Evolutionary conservation across 2,888 invertebrate species (phyloP), one percentile per base, ranked within the genome.

Genomic region (Cynaeus angustus): DNA sequence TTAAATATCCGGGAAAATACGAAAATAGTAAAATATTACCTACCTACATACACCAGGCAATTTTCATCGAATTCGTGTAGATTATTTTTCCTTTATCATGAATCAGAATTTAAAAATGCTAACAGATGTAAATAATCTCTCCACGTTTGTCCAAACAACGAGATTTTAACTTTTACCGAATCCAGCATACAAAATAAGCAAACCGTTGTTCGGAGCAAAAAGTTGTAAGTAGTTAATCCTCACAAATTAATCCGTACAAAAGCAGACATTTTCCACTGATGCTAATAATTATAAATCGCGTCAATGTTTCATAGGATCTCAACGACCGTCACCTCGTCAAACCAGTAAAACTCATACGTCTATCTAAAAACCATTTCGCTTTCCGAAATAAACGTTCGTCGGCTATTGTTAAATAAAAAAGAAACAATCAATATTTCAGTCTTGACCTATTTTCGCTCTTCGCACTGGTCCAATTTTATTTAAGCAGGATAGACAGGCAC

Each of bases 381-480:
- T 61, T 38, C 14, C 7, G 13, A 9, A 61, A 61, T 38, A 28
- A 46, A 26, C 45, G 45, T 41, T 59, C 59, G 59, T 61, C 61
- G 48, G 50, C 5, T 45, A 45, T 61, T 50, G 61, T 48, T 50
- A 61, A 61, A 61, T 61, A 61, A 61, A 50, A 50, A 61, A 48
- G 61, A 61, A 61, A 61, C 61, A 61, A 61, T 61, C 61, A 61
- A 61, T 61, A 61, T 61, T 50, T 50, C 61, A 59, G 61, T 61
- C 45, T 37, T 50, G 61, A 61, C 61, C 61, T 50, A 61, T 59
- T 59, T 59, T 30, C 56, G 46, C 30, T 3, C 21, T 37, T 61
- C 61, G 21, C 46, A 61, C 61, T 48, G 48, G 33, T 61, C 61
- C 61, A 61, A 61, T 61, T 61, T 61, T 50, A 48, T 61, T 61